phyloP scores from a whole-genome alignment of 2,888 invertebrate species.

The Pristionchus entomophagus region DNA sequence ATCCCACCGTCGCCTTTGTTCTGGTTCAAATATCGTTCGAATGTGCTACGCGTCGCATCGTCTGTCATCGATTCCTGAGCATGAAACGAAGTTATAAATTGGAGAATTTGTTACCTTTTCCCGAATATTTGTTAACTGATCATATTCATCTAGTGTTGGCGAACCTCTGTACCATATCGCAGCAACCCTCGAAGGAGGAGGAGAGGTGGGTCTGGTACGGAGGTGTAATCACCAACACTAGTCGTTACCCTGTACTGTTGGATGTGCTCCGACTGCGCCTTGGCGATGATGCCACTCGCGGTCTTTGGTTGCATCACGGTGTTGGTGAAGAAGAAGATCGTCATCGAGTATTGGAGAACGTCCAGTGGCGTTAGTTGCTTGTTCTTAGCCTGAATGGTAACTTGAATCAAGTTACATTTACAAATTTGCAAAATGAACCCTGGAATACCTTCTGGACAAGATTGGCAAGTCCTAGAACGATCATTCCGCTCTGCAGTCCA shows the following conservation, averaged over 20 bases:
- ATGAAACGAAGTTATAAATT: no score
- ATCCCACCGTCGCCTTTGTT: conserved; percentile 46
- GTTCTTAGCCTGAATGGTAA: conserved; percentile 23
- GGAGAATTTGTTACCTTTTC: no score
- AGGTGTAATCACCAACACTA: not conserved
- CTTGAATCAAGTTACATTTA: no score
- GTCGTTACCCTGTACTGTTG: conserved; percentile 10
- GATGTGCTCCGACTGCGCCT: no score
- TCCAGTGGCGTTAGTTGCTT: conserved; percentile 42
- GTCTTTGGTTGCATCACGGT: conserved; percentile 51
- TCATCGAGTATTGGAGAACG: conserved; percentile 49
- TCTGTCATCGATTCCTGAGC: conserved; percentile 42
- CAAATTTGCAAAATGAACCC: no score
- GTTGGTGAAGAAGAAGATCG: conserved; percentile 52
- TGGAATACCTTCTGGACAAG: conserved; percentile 43
- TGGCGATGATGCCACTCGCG: conserved; percentile 49
- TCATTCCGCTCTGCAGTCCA: conserved; percentile 46
- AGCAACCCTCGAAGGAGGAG: no score
- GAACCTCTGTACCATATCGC: no score
- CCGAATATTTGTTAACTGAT: no score
- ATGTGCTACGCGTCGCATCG: not conserved
- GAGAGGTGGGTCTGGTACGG: not conserved
- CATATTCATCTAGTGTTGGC: not conserved
- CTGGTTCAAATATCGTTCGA: conserved; percentile 30
- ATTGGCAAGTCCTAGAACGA: conserved; percentile 37